Evolutionary conservation across 2,888 invertebrate genomes (phyloP).

Genomic region (Leucophora obtusa): DNA sequence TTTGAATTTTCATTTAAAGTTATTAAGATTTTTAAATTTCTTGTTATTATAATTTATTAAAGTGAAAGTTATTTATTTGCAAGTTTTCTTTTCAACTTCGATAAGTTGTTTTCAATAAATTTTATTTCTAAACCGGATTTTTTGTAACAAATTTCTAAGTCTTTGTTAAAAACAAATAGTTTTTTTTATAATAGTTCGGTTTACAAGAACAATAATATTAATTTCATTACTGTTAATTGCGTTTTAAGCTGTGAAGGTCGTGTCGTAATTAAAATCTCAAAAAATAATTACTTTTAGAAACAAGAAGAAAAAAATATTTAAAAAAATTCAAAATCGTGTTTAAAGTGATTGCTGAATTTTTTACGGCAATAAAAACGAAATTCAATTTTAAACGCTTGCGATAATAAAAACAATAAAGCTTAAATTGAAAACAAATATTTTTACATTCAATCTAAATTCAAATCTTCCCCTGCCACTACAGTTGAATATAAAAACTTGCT

Average conservation of each 20-base stretch:
- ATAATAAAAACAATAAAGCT: slow-evolving; percentile 2
- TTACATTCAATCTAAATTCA: neutral
- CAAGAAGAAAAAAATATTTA: neutral
- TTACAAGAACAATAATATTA: slow-evolving; percentile 2
- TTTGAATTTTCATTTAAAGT: too few species aligned
- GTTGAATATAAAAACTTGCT: neutral
- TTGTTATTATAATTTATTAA: neutral
- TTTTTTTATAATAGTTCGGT: neutral
- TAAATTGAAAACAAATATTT: slow-evolving; percentile 16
- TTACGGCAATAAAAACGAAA: neutral
- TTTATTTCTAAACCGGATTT: slow-evolving; percentile 40
- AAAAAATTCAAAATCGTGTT: neutral
- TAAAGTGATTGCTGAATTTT: slow-evolving; percentile 12
- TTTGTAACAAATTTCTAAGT: neutral
- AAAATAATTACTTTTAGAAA: slow-evolving; percentile 1
- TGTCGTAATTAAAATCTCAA: neutral
- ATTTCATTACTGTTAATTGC: slow-evolving; percentile 17
- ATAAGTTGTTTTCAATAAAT: neutral
- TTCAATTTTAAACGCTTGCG: slow-evolving; percentile 18
- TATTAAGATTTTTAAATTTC: too few species aligned
- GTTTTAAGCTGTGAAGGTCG: slow-evolving; percentile 21
- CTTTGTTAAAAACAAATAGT: neutral
- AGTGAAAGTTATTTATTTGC: slow-evolving; percentile 39
- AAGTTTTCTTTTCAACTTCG: neutral
- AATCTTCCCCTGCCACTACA: slow-evolving; percentile 1